Base-by-base conservation (phyloP, 2,888 invertebrate species). In the Diachrysia chrysitis region DNA sequence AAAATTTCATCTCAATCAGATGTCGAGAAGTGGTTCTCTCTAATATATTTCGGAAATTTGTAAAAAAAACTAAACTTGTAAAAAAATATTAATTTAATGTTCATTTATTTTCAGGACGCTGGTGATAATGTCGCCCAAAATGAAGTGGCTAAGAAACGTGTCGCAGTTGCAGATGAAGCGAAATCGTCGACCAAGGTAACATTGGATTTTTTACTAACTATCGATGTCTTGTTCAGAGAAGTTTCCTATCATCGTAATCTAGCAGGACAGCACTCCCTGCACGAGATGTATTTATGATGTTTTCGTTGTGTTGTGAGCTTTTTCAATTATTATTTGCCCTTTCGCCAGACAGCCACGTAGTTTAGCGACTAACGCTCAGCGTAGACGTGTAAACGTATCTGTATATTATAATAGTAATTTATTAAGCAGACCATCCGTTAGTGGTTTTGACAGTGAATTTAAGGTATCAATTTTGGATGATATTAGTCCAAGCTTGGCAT, bases 131-230 rank as follows among this genome's bases (percentile, higher is more conserved):
- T 85, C 35, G 86, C 89, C 58, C 92, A 92, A 71, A 92, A 89
- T 66, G 93, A 95, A 78, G 89, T 90, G 5, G 83, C 89, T 66
- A 95, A 95, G 89, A 95, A 94, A 82, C 87, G 93, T 35, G 91
- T 91, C 19, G 91, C 90, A 1, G 89, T 88, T 3, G 85, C 88
- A 7, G 95, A 94, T n/a, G 94, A 94, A 56, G 77, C 87, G 0
- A 93, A 92, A 80, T 67, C 89, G 23, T 76, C 89, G n/a, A 81
- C 90, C 68, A 95, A 94, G 94, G 95, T 95, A 91, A 72, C 29
- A 29, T 29, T 53, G 23, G 9, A 58, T 42, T 25, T 55, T 68
- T 25, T n/a, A 35, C 48, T 46, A 6, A 67, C 21, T 58, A 62
- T 46, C 19, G 51, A 65, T 68, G 62, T 71, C 17, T 58, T 58